phyloP scores from a whole-genome alignment of 2,888 invertebrate genomes.

The Leptothorax acervorum region DNA sequence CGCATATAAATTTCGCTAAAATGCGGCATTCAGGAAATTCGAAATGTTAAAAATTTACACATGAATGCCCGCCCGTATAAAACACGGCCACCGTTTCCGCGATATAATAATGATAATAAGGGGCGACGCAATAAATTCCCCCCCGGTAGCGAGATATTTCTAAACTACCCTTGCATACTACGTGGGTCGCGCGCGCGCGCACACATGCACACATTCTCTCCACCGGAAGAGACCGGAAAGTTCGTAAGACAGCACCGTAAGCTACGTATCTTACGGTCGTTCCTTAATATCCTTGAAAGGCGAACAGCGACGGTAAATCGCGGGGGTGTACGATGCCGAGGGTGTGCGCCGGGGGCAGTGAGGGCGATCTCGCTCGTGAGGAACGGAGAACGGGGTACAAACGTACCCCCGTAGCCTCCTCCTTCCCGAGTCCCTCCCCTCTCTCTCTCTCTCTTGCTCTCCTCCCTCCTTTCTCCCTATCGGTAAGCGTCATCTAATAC shows the following conservation, averaged over 20 bases:
- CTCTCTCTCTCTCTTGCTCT: slow-evolving; percentile 1
- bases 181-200: slow-evolving; percentile 13
- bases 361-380: slow-evolving; percentile 38
- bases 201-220: slow-evolving; percentile 14
- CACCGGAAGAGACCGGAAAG: slow-evolving; percentile 52
- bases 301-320: slow-evolving; percentile 69
- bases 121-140: slow-evolving; percentile 48
- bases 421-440: slow-evolving; percentile 16
- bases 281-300: slow-evolving; percentile 66
- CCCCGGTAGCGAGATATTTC: slow-evolving; percentile 42
- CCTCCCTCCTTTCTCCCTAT: slow-evolving; percentile 62
- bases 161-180: slow-evolving; percentile 49
- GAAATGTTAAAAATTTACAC: slow-evolving; percentile 30
- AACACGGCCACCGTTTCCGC: slow-evolving; percentile 37
- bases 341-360: slow-evolving; percentile 58
- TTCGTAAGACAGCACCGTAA: slow-evolving; percentile 66
- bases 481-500: slow-evolving; percentile 80
- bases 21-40: slow-evolving; percentile 14
- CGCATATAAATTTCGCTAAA: slow-evolving; percentile 35
- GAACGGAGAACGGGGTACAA: slow-evolving; percentile 27
- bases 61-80: slow-evolving; percentile 25
- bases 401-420: slow-evolving; percentile 28
- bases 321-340: slow-evolving; percentile 60
- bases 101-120: slow-evolving; percentile 52
- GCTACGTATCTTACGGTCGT: slow-evolving; percentile 67